phyloP scores from a whole-genome alignment of 2,888 invertebrate genomes.

The Chamaedrilus cognettii region DNA sequence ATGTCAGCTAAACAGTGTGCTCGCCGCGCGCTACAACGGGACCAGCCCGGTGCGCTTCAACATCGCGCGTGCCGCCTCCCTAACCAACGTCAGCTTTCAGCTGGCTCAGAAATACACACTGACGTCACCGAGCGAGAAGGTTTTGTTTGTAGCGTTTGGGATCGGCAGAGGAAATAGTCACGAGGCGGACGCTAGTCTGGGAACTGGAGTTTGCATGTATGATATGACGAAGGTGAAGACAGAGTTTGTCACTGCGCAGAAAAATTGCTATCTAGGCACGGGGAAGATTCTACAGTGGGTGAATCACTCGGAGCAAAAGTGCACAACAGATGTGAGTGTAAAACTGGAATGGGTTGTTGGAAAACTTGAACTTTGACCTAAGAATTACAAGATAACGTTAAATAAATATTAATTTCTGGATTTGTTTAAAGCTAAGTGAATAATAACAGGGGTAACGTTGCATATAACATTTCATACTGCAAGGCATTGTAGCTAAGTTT shows the following conservation, averaged over 20 bases:
- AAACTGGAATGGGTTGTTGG: no score
- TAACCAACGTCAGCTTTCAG: slow-evolving; percentile 18
- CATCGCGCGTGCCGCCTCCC: slow-evolving; percentile 32
- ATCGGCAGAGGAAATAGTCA: no score
- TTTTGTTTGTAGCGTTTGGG: slow-evolving; percentile 28
- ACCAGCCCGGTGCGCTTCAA: no score
- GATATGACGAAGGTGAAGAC: slow-evolving; percentile 31
- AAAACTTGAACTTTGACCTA: no score
- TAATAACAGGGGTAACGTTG: no score
- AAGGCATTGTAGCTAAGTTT: no score
- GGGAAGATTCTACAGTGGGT: slow-evolving; percentile 35
- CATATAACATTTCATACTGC: no score
- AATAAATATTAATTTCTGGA: no score
- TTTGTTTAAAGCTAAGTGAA: no score
- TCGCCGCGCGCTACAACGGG: slow-evolving; percentile 9
- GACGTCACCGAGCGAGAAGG: slow-evolving; percentile 25
- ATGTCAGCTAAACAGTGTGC: slow-evolving; percentile 35
- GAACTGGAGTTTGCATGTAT: slow-evolving; percentile 29
- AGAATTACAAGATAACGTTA: no score
- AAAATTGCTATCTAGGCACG: slow-evolving; percentile 33
- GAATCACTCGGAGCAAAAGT: slow-evolving; percentile 13
- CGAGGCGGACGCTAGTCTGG: neutral
- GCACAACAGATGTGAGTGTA: slow-evolving; percentile 29
- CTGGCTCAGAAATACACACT: no score
- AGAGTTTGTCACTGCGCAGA: slow-evolving; percentile 31